phyloP scores from a whole-genome alignment of 1,140 invertebrate species.

The Musca domestica region DNA sequence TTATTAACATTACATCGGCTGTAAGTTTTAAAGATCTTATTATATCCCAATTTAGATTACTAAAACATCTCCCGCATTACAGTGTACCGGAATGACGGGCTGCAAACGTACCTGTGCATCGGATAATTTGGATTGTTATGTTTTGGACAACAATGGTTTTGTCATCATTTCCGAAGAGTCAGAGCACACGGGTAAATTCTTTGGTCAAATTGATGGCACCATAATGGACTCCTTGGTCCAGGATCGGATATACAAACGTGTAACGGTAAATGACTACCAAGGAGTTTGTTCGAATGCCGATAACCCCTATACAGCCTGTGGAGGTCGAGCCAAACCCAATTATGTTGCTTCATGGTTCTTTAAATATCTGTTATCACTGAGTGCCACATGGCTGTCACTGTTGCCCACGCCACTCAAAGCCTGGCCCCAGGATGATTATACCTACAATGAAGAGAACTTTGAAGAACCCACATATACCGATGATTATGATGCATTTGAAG shows the following conservation, averaged over 20 bases:
- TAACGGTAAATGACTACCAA: constrained; percentile 85
- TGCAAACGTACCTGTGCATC: constrained; percentile 83
- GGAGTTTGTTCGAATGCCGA: constrained; percentile 78
- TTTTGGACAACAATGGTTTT: constrained; percentile 90
- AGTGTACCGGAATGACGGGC: constrained; percentile 69
- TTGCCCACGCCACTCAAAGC: constrained; percentile 41
- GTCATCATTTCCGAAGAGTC: constrained; percentile 85
- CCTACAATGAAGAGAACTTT: constrained; percentile 48
- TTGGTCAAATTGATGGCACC: constrained; percentile 91
- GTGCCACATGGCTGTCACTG: constrained; percentile 43
- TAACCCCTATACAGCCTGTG: constrained; percentile 66
- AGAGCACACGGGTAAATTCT: constrained; percentile 82
- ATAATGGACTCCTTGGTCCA: constrained; percentile 92
- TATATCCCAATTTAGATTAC: too few species aligned
- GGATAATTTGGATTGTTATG: constrained; percentile 84
- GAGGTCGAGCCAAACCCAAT: constrained; percentile 39
- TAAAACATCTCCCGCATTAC: constrained; percentile 33
- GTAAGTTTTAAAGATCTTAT: constrained; percentile 56
- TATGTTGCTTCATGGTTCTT: constrained; percentile 43
- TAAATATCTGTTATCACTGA: constrained; percentile 42
- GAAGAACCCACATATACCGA: constrained; percentile 49
- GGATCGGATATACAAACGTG: constrained; percentile 83
- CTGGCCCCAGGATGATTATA: constrained; percentile 52
- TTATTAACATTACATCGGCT: constrained; percentile 80
- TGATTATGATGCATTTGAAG: constrained; percentile 46